Percentiles rank a stretch among this genome's conserved stretches.
Evolutionary conservation across 1,140 invertebrate species (phyloP).

Genomic region (Heliconius congener): DNA sequence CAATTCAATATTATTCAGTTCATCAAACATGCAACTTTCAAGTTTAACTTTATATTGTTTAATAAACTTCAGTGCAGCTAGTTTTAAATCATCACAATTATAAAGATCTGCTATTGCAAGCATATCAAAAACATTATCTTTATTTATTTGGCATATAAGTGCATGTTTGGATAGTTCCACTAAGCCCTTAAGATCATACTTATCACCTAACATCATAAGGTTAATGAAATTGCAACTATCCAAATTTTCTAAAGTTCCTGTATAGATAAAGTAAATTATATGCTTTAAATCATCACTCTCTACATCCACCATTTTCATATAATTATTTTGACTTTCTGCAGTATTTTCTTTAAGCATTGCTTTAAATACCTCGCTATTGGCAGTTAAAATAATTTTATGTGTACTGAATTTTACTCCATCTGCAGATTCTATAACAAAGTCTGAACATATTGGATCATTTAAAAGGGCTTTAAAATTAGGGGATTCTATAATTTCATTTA

Average conservation of each 20-base stretch:
- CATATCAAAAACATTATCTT: slow-evolving; percentile 64
- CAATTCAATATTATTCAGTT: slow-evolving; percentile 62
- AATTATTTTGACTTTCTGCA: slow-evolving; percentile 65
- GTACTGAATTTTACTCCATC: slow-evolving; percentile 66
- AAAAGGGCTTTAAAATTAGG: slow-evolving; percentile 63
- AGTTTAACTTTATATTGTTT: slow-evolving; percentile 55
- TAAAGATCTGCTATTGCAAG: slow-evolving; percentile 63
- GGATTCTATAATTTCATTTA: slow-evolving; percentile 43
- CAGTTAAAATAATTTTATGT: slow-evolving; percentile 60
- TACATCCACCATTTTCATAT: slow-evolving; percentile 66
- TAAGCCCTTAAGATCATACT: slow-evolving; percentile 60
- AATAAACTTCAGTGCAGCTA: slow-evolving; percentile 60
- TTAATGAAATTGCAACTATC: slow-evolving; percentile 58
- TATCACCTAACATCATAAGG: slow-evolving; percentile 64
- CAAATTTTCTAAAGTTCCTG: slow-evolving; percentile 62
- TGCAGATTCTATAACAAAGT: slow-evolving; percentile 68
- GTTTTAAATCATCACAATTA: slow-evolving; percentile 60
- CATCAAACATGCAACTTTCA: slow-evolving; percentile 56
- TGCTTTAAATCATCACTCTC: slow-evolving; percentile 56
- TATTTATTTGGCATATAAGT: slow-evolving; percentile 49
- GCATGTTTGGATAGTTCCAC: slow-evolving; percentile 58
- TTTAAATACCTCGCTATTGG: slow-evolving; percentile 70
- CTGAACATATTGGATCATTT: slow-evolving; percentile 59
- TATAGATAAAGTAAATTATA: slow-evolving; percentile 69
- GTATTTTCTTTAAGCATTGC: slow-evolving; percentile 75